phyloP scores from a whole-genome alignment of 30 jellyfish, hydroid and myxozoan genomes.

The Morbakka virulenta region DNA sequence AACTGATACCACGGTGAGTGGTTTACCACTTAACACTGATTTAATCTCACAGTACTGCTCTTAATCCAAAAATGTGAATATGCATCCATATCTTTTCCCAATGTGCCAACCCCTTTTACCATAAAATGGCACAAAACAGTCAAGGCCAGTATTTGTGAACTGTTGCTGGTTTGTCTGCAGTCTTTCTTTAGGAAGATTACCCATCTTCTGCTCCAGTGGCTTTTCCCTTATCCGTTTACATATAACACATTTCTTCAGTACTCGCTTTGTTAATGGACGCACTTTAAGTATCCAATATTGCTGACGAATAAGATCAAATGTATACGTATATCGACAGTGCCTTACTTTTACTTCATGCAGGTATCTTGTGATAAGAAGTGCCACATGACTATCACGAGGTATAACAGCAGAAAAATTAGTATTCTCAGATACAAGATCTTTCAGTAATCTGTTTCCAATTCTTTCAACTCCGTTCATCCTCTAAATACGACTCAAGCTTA shows the following conservation, averaged over 20 bases:
- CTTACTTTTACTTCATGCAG: constrained; percentile 34
- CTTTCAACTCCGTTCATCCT: too few species aligned
- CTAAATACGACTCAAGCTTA: too few species aligned
- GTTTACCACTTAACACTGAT: constrained; percentile 33
- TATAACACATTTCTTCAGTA: constrained; percentile 16
- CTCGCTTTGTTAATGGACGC: neutral
- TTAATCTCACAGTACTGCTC: constrained; percentile 65
- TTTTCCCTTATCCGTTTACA: constrained; percentile 7
- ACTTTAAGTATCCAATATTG: constrained; percentile 49
- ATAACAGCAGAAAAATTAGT: too few species aligned
- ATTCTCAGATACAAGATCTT: too few species aligned
- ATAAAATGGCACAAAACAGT: constrained; percentile 59
- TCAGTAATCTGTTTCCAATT: too few species aligned
- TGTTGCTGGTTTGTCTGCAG: constrained; percentile 49
- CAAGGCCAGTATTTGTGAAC: constrained; percentile 41
- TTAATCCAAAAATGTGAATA: constrained; percentile 36
- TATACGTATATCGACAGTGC: constrained; percentile 21
- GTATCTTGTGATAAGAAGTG: constrained; percentile 20
- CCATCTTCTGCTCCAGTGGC: constrained; percentile 45
- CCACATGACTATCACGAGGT: constrained; percentile 15
- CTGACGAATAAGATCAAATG: constrained; percentile 26
- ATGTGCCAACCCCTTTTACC: constrained; percentile 21
- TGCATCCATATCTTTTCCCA: constrained; percentile 51
- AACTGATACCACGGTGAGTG: constrained; percentile 37
- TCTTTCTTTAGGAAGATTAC: constrained; percentile 52